Percentiles rank a stretch among this genome's conserved stretches.
These are phyloP conservation scores for Noctua janthina DNA, from an alignment of 2,888 invertebrate species.

Conservation along the genomic window DNA sequence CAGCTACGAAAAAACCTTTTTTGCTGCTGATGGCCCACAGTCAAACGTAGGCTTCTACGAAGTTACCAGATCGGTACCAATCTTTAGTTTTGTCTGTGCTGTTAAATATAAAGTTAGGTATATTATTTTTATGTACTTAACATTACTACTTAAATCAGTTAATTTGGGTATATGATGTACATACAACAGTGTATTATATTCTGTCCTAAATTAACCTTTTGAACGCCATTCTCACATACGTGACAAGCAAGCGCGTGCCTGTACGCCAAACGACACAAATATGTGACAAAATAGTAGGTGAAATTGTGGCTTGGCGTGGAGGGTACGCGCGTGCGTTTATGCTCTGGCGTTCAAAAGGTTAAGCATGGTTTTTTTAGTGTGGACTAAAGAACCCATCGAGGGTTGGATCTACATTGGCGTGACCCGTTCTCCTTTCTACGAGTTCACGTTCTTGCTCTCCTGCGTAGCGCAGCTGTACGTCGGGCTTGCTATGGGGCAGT, in stretches of 20 bases:
- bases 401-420: conserved; percentile 82
- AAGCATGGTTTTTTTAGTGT: conserved; percentile 69
- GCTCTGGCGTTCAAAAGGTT: no score
- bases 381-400: conserved; percentile 79
- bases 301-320: no score
- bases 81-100: neutral
- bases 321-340: no score
- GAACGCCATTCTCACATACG: no score
- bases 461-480: conserved; percentile 81
- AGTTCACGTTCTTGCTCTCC: conserved; percentile 76
- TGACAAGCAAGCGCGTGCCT: no score
- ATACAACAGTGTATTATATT: neutral
- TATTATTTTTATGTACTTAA: no score
- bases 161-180: neutral
- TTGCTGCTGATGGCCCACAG: neutral
- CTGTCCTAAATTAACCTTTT: neutral
- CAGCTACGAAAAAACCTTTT: neutral
- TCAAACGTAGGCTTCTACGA: neutral
- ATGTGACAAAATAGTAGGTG: no score
- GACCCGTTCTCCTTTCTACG: conserved; percentile 67
- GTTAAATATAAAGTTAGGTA: neutral
- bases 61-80: neutral
- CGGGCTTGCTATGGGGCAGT: conserved; percentile 83
- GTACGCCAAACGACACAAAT: no score
- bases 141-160: no score